phyloP scores from a whole-genome alignment of 2,113 vertebrate genomes.

The Cervus canadensis region DNA sequence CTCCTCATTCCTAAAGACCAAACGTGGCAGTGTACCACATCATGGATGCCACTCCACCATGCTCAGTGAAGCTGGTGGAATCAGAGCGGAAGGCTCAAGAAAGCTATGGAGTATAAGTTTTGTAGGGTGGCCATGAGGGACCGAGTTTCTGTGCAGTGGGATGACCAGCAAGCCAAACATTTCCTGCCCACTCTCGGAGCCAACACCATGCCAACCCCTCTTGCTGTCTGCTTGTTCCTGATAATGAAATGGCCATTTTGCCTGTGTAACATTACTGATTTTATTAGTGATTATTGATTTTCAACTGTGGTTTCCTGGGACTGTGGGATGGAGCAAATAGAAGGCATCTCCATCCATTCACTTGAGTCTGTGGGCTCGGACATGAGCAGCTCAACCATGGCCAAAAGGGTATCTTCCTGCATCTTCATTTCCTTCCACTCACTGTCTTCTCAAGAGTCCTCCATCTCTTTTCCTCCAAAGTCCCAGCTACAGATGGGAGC shows the following conservation, averaged over 20 bases:
- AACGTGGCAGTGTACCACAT: slow-evolving; percentile 15
- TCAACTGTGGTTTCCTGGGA: slow-evolving; percentile 77
- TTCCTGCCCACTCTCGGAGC: slow-evolving; percentile 10
- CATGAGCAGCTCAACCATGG: slow-evolving; percentile 30
- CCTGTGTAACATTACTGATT: slow-evolving; percentile 74
- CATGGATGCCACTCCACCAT: slow-evolving; percentile 48
- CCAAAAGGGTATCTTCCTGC: slow-evolving; percentile 27
- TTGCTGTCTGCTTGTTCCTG: slow-evolving; percentile 56
- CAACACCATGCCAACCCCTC: slow-evolving; percentile 27
- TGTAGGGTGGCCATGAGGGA: slow-evolving; percentile 52
- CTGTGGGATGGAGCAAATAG: slow-evolving; percentile 55
- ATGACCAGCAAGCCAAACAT: slow-evolving; percentile 54
- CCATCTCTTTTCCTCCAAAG: neutral
- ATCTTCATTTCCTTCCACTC: neutral
- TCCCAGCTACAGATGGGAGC: neutral
- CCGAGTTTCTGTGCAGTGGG: slow-evolving; percentile 36
- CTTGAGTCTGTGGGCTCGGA: slow-evolving; percentile 61
- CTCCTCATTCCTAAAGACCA: slow-evolving; percentile 63
- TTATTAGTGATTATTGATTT: slow-evolving; percentile 82
- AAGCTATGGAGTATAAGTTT: neutral
- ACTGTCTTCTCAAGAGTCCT: neutral
- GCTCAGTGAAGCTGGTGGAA: slow-evolving; percentile 62
- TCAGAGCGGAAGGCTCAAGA: slow-evolving; percentile 31
- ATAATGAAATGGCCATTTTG: slow-evolving; percentile 75
- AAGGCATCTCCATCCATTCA: slow-evolving; percentile 69